phyloP scores from a whole-genome alignment of 2,888 invertebrate species.

The Poecilobothrus nobilitatus region DNA sequence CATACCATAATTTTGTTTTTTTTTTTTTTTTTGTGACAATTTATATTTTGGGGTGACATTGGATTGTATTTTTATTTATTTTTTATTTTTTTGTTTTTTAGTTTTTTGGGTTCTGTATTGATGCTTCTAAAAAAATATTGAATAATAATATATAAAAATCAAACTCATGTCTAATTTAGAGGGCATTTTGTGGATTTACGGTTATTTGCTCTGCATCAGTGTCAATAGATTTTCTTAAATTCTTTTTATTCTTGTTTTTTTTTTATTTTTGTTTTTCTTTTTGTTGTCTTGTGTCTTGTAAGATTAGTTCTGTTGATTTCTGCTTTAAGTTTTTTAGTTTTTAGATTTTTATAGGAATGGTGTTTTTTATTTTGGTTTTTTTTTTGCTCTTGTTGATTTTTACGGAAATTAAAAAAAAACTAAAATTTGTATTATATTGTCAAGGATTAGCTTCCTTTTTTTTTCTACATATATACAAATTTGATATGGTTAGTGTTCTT shows the following conservation, averaged over 20 bases:
- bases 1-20: background rate
- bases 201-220: slow-evolving; percentile 28
- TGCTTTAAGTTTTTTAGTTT: too few relatives aligned
- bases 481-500: background rate
- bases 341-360: background rate
- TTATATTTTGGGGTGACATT: background rate
- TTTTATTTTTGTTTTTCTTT: slow-evolving; percentile 10
- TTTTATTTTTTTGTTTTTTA: too few relatives aligned
- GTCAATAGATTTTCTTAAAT: background rate
- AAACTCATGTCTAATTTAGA: slow-evolving; percentile 45
- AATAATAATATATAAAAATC: too few relatives aligned
- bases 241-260: too few relatives aligned
- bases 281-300: background rate
- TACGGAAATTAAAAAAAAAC: background rate
- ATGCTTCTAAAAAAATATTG: too few relatives aligned
- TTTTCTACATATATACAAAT: background rate
- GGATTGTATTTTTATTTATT: too few relatives aligned
- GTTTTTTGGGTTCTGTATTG: too few relatives aligned
- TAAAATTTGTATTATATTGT: background rate
- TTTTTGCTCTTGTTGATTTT: background rate
- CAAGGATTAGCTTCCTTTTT: background rate
- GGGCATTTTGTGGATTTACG: slow-evolving; percentile 44
- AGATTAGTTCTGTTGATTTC: background rate
- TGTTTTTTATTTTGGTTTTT: background rate
- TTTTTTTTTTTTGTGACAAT: background rate